A percentile compares a stretch with the other conserved stretches of the same genome.
Conservation (phyloP, 1,140 invertebrate species). For the Musca domestica region DNA sequence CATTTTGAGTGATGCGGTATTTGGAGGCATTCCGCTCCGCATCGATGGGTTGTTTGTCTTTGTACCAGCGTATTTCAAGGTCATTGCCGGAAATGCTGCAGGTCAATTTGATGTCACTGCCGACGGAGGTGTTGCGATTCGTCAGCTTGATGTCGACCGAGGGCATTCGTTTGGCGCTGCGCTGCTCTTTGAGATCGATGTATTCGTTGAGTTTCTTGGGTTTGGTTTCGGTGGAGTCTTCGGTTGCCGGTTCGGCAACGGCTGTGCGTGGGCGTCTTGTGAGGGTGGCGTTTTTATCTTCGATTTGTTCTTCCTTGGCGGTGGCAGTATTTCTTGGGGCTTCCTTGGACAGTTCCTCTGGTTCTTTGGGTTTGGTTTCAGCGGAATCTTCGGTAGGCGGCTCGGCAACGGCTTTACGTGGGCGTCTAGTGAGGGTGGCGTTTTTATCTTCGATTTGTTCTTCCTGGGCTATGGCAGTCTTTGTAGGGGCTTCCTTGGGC, state of each 20-base stretch:
- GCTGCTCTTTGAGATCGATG: slow-evolving; percentile 40
- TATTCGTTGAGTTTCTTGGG: slow-evolving; percentile 29
- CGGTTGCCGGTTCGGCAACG: slow-evolving; percentile 14
- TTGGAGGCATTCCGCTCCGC: slow-evolving; percentile 32
- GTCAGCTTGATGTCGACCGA: slow-evolving; percentile 76
- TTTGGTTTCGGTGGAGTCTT: neutral
- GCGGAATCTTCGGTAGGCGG: neutral
- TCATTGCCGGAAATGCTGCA: slow-evolving; percentile 81
- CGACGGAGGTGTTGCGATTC: slow-evolving; percentile 71
- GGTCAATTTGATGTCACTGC: slow-evolving; percentile 74
- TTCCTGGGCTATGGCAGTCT: neutral
- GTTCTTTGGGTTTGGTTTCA: neutral
- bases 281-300: too few relatives aligned
- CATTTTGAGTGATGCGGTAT: slow-evolving; percentile 53
- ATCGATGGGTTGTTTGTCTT: slow-evolving; percentile 62
- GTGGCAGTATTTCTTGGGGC: neutral
- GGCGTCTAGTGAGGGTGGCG: too few relatives aligned
- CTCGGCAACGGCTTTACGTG: slow-evolving; percentile 21
- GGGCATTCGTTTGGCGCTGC: slow-evolving; percentile 64
- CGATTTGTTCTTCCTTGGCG: neutral
- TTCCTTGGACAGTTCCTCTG: neutral
- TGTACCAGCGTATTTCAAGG: slow-evolving; percentile 78
- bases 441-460: neutral
- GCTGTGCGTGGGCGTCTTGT: neutral
- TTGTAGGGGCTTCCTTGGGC: neutral